Evolutionary conservation across 2,797 vertebrate genomes (phyloP).

Genomic region (Octomys mimax): DNA sequence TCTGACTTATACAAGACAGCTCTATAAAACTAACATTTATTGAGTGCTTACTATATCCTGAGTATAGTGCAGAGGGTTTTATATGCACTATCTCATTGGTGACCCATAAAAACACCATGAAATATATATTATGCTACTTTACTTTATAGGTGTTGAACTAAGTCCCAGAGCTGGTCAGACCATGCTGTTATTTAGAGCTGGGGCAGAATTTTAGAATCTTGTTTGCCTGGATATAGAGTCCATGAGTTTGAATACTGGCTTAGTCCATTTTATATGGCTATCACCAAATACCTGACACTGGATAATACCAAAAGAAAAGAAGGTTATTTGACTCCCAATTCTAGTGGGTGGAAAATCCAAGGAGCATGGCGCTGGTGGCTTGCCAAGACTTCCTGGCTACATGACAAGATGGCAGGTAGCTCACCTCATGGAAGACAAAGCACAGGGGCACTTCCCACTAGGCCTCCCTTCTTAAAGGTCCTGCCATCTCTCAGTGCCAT

Average conservation of each 20-base stretch:
- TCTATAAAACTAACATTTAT: slow-evolving; percentile 69
- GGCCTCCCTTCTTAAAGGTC: neutral
- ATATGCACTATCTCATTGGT: slow-evolving; percentile 38
- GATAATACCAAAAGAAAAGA: neutral
- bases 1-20: slow-evolving; percentile 26
- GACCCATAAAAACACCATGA: slow-evolving; percentile 49
- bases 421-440: neutral
- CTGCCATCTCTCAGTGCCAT: neutral
- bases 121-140: slow-evolving; percentile 23
- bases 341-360: neutral
- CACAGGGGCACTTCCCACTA: neutral
- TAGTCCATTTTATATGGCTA: neutral
- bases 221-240: slow-evolving; percentile 20
- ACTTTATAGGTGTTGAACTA: slow-evolving; percentile 58
- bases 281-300: neutral
- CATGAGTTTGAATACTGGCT: neutral
- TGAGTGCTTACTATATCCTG: slow-evolving; percentile 56
- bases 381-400: neutral
- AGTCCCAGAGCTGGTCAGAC: slow-evolving; percentile 43
- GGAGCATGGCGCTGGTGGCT: neutral
- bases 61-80: slow-evolving; percentile 54
- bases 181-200: neutral
- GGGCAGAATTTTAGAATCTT: slow-evolving; percentile 45
- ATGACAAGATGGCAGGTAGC: neutral
- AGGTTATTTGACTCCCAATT: neutral